Base-by-base conservation (phyloP, 2,113 vertebrate species). In the Tychaedon coryphoeus region DNA sequence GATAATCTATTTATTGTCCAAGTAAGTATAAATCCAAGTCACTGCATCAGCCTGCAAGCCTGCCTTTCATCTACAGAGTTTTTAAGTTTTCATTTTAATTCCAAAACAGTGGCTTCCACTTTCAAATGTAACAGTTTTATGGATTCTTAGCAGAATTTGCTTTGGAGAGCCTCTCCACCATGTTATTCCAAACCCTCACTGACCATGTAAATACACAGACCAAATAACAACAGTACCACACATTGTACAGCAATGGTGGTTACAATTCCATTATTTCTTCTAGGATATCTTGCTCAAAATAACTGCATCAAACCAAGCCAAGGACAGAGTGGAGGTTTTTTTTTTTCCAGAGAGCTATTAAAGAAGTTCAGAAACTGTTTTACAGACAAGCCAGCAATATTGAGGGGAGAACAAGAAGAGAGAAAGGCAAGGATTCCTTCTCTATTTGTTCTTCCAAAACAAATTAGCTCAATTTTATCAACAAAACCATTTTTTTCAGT, bases 241-340 rank as follows among this genome's bases (percentile, higher is more conserved):
- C 1, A 1, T 5, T 26, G 14, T 26, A 57, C 1, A 76, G n/a
- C n/a, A 75, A 23, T 0, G 61, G 43, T 36, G 25, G 22, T 45
- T 74, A 85, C 13, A 65, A 48, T 1, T 53, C 51, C 31, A 61
- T 42, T 34, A 43, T 62, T 74, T 43, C 29, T 84, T 69, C 24
- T 47, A 72, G 3, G 33, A 12, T 69, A 23, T 25, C 43, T 56
- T 33, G 56, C 5, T 50, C 40, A 58, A 66, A 79, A 34, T 45
- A 69, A 28, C 19, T 45, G 23, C 29, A 23, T 13, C 38, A 77
- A 81, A 28, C 9, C 3, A 13, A 81, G 29, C 20, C 31, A 80
- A 88, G 9, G 7, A 61, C 8, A 51, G 19, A 51, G 23, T 6
- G 8, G 19, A 6, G 3, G 51, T 66, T 67, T 22, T 66, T 56